Base-by-base conservation (phyloP, 2,113 vertebrate genomes). In the Syngnathus floridae region DNA sequence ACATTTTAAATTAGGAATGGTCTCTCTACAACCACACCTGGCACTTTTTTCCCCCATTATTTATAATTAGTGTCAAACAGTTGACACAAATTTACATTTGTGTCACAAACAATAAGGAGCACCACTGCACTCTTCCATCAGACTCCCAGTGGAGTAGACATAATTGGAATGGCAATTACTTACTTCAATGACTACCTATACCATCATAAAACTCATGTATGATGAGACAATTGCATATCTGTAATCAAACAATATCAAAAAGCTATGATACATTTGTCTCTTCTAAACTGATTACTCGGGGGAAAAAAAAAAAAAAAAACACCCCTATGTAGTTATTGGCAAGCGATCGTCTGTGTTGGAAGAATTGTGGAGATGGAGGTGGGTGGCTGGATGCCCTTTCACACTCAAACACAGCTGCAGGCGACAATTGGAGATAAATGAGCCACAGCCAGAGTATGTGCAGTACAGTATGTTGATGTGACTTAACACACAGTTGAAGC, bases 151-250 rank as follows among this genome's bases (percentile, higher is more conserved):
- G 75, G 36, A 83, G 71, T 75, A 76, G 64, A 61, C 73, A 77
- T 66, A 52, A 81, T 88, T 84, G 79, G 37, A 86, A 87, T 78
- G 79, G 86, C 78, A 90, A 84, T 69, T 78, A 57, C 54, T 77
- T 79, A 71, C 77, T 72, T 72, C 74, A 69, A 64, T 35, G 66
- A 55, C 65, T 45, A 70, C 54, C 41, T 35, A 48, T 40, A 10
- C 35, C 37, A 66, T 49, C 70, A 73, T 71, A 49, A 69, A 82
- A 84, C 46, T 16, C 43, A 49, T 9, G 17, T 49, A n/a, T 6
- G 22, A 35, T 35, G 22, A 14, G 26, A 70, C 52, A 68, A 37
- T 64, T 56, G 10, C 19, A 21, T 61, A 14, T 43, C 43, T 61
- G 5, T 4, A 22, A 61, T 8, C 38, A 13, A 22, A 22, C 9